Percentiles rank a stretch among this genome's conserved stretches.
These are phyloP conservation scores for Lycocorax pyrrhopterus DNA, from an alignment of 2,113 vertebrate species.

Conservation along the genomic window DNA sequence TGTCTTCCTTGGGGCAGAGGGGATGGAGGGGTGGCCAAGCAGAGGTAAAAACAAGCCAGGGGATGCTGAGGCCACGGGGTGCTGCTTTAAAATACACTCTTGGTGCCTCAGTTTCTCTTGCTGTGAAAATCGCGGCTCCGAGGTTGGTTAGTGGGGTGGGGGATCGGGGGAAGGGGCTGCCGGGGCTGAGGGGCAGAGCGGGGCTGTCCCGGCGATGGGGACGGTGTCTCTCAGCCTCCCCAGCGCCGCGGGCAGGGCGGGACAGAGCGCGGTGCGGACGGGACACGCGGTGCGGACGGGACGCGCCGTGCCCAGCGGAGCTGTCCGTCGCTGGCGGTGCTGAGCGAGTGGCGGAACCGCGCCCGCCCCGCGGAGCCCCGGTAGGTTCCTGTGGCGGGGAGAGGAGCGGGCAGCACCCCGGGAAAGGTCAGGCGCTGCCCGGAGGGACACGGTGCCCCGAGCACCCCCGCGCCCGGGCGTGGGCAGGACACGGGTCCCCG, in stretches of 20 bases:
- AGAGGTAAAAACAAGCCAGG: not conserved
- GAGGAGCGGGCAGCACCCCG: not conserved
- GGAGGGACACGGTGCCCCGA: not conserved
- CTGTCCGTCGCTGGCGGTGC: conserved; percentile 14
- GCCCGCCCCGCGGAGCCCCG: not conserved
- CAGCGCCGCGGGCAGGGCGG: not conserved
- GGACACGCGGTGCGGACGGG: not conserved
- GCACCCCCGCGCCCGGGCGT: accelerated
- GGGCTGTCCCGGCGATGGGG: not conserved
- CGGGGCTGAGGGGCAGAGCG: not conserved
- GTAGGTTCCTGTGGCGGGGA: not conserved
- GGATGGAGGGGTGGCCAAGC: not conserved
- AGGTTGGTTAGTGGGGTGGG: not conserved
- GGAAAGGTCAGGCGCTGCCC: not conserved
- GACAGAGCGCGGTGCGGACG: not conserved
- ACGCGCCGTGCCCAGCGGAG: not conserved
- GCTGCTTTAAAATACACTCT: accelerated
- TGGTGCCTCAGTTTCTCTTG: not conserved
- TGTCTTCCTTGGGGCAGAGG: not conserved
- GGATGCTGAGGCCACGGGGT: accelerated
- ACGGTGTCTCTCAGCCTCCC: not conserved
- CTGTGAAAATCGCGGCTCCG: not conserved
- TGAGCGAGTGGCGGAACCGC: not conserved
- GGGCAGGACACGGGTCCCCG: not conserved
- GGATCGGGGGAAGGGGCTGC: not conserved